Conservation (phyloP, 2,113 vertebrate genomes). For the Aleadryas rufinucha region DNA sequence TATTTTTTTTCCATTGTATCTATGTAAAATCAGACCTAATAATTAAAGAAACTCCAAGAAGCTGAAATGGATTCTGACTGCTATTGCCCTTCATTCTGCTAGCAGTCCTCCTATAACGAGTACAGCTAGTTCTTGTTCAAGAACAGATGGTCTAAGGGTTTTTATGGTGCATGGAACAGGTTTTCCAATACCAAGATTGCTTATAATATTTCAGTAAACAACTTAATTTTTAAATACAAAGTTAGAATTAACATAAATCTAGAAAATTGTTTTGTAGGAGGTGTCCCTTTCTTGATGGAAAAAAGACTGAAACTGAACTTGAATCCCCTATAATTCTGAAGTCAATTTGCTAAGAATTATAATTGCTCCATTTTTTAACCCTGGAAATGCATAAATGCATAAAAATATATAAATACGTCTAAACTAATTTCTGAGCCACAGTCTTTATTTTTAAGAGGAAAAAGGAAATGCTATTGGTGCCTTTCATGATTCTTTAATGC, state of each 20-base stretch:
- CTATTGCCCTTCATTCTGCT: not conserved
- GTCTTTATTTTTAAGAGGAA: not conserved
- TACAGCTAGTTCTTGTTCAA: not conserved
- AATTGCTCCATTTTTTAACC: not conserved
- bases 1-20: not conserved
- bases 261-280: not conserved
- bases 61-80: not conserved
- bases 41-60: not conserved
- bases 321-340: not conserved
- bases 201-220: conserved; percentile 1
- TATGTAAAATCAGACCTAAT: not conserved
- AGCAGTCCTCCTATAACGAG: not conserved
- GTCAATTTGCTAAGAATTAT: not conserved
- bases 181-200: not conserved
- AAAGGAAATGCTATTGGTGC: not conserved
- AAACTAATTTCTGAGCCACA: not conserved
- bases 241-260: not conserved
- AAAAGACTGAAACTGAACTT: not conserved
- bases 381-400: not conserved
- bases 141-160: not conserved
- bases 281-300: not conserved
- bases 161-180: not conserved
- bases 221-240: not conserved
- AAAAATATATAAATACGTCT: not conserved
- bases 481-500: not conserved